Conservation (phyloP, 2,113 vertebrate genomes). For the Tonatia bakeri region DNA sequence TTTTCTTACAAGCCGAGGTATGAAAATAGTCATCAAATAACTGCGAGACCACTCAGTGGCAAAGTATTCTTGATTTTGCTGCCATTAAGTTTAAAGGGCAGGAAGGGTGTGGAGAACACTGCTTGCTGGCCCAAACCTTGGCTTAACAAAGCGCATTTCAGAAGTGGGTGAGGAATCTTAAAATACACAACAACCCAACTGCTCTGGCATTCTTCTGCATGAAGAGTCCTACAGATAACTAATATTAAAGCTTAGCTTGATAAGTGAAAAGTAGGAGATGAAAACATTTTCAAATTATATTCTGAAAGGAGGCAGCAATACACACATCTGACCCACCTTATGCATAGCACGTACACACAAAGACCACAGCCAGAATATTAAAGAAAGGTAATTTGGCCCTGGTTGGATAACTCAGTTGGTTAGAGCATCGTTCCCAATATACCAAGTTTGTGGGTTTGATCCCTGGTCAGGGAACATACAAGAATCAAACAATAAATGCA, state of each 20-base stretch:
- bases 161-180: background rate
- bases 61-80: background rate
- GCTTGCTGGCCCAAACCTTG: background rate
- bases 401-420: no score
- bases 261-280: background rate
- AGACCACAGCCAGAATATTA: background rate
- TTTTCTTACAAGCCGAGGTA: background rate
- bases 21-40: slow-evolving; percentile 16
- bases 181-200: background rate
- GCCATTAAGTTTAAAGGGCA: slow-evolving; percentile 6
- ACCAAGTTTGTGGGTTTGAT: no score
- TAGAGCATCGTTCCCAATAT: no score
- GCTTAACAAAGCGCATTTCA: background rate
- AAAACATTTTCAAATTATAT: slow-evolving; percentile 27
- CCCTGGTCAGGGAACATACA: no score
- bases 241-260: slow-evolving; percentile 27
- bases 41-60: background rate
- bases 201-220: background rate
- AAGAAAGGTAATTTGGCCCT: background rate
- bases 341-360: background rate
- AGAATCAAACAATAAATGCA: no score
- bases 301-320: background rate
- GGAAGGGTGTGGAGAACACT: background rate
- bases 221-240: background rate
- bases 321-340: background rate